Evolutionary conservation across 2,113 vertebrate species (phyloP), one percentile per base, ranked within the genome.

Genomic region (Dolichallabes microphthalmus): DNA sequence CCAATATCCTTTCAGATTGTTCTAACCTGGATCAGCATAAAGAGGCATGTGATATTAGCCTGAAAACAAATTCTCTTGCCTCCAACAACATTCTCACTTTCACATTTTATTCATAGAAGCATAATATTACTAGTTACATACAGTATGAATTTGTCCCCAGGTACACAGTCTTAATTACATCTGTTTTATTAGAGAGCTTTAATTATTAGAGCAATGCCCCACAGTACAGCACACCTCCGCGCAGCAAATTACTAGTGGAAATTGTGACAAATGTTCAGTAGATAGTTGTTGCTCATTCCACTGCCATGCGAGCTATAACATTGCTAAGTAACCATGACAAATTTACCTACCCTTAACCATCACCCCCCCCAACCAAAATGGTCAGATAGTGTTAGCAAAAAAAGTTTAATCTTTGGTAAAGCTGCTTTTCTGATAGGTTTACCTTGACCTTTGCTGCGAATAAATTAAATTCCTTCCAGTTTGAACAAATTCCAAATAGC

Each of bases 211-310:
- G 27, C 27, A 1, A 45, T 45, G 45, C 45, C 45, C 9, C 27
- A 57, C 53, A 2, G 9, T 17, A 78, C 27, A 58, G 75, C 5
- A 5, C 12, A 57, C 74, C 25, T 15, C 50, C 55, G 15, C 14
- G 8, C 2, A 0, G 15, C 14, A 55, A 57, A 77, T 32, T 32
- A 32, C 14, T 11, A 32, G 7, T 77, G 74, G 3, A 55, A 55
- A 77, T 77, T 25, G 50, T 52, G 22, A n/a, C n/a, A 76, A 76
- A 76, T 78, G 53, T 58, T 57, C 50, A 76, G 8, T 53, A 27
- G 27, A 76, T 53, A 27, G 50, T 76, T 75, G 22, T 17, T 75
- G 45, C 45, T 76, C 14, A 53, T 76, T 76, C 25, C 73, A 52
- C 50, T 14, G 11, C 20, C 71, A 50, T 74, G 39, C 71, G n/a